Conservation (phyloP, 2,888 invertebrate species). For the Platypus cylindrus region DNA sequence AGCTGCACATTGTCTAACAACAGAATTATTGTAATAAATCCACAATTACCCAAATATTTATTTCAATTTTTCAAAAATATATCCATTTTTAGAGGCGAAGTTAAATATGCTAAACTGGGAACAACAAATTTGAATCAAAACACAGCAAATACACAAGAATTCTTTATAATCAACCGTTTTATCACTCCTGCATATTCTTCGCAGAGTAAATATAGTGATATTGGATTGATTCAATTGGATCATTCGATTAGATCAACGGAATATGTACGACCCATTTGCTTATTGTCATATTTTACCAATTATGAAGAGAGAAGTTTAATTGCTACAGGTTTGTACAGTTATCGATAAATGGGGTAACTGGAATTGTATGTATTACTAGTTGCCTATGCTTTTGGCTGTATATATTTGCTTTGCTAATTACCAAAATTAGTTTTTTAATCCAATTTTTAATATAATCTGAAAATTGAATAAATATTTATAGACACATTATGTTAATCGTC, state of each 20-base stretch:
- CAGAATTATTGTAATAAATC: too few relatives aligned
- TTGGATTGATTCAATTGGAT: slow-evolving; percentile 37
- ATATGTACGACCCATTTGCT: slow-evolving; percentile 38
- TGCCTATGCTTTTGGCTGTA: too few relatives aligned
- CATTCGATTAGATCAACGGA: slow-evolving; percentile 29
- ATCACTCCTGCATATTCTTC: slow-evolving; percentile 35
- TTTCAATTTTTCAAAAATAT: slow-evolving; percentile 4
- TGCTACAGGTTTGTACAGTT: slow-evolving; percentile 16
- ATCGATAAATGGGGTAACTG: too few relatives aligned
- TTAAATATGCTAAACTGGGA: slow-evolving; percentile 36
- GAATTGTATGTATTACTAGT: too few relatives aligned
- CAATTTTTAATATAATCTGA: too few relatives aligned
- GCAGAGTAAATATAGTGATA: slow-evolving; percentile 38
- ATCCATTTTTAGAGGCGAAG: slow-evolving; percentile 26
- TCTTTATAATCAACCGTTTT: slow-evolving; percentile 26
- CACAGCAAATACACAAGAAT: slow-evolving; percentile 25
- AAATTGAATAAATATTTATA: too few relatives aligned
- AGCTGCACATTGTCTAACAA: slow-evolving; percentile 51
- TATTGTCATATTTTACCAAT: slow-evolving; percentile 11
- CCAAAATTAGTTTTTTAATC: too few relatives aligned
- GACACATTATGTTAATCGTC: too few relatives aligned
- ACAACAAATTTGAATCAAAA: slow-evolving; percentile 32
- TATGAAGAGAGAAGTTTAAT: slow-evolving; percentile 14
- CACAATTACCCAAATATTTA: too few relatives aligned
- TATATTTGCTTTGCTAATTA: too few relatives aligned